A percentile compares a stretch with the other conserved stretches of the same genome.
These are phyloP conservation scores for Loriculus beryllinus DNA, from an alignment of 2,797 vertebrate species.

Conservation along the genomic window DNA sequence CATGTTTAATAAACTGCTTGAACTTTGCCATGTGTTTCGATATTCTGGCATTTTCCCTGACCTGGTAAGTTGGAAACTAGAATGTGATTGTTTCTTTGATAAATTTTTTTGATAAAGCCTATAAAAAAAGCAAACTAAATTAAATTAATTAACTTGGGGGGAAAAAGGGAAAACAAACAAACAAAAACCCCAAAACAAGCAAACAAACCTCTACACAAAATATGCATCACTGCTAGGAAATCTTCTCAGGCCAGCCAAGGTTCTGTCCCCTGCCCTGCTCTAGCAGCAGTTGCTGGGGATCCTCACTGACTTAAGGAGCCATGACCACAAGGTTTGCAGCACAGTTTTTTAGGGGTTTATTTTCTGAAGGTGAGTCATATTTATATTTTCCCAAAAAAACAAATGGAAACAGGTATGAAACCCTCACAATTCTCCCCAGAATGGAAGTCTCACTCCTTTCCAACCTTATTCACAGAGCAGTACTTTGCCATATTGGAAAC, in stretches of 20 bases:
- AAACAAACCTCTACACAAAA: neutral
- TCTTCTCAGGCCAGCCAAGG: neutral
- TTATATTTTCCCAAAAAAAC: neutral
- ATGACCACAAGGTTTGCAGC: accelerated
- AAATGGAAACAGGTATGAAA: neutral
- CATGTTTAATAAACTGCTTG: neutral
- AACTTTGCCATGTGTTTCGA: neutral
- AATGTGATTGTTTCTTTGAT: neutral
- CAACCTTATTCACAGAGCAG: neutral
- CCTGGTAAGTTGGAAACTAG: neutral
- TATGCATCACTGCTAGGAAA: neutral
- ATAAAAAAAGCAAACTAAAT: neutral
- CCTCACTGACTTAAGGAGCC: neutral
- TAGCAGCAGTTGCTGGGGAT: neutral
- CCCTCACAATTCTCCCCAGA: neutral
- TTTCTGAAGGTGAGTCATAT: neutral
- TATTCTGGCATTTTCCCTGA: neutral
- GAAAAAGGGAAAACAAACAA: accelerated
- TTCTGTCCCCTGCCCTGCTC: neutral
- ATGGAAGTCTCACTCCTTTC: neutral
- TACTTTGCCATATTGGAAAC: neutral
- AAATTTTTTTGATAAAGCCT: neutral
- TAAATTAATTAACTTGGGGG: neutral
- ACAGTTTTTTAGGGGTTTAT: neutral
- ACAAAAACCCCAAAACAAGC: neutral